phyloP scores from a whole-genome alignment of 2,888 invertebrate species.

The Drosophila seclusa region DNA sequence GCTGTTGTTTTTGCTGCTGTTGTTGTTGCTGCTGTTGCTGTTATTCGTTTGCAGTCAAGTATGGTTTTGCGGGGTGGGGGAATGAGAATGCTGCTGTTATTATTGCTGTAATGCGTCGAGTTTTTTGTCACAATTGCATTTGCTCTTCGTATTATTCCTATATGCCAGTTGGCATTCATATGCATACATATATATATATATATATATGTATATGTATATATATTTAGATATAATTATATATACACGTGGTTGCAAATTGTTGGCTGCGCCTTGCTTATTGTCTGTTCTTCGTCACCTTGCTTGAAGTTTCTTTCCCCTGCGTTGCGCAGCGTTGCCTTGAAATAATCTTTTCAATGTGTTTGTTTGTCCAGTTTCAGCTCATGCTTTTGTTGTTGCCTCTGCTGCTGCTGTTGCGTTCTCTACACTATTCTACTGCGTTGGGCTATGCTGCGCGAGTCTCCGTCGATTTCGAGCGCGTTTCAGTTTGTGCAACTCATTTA shows the following conservation, averaged over 20 bases:
- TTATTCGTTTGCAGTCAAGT: slow-evolving; percentile 12
- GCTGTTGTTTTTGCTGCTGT: slow-evolving; percentile 8
- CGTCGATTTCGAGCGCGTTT: slow-evolving; percentile 48
- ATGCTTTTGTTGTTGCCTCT: slow-evolving; percentile 38
- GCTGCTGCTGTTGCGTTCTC: slow-evolving; percentile 31
- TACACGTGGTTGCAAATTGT: slow-evolving; percentile 49
- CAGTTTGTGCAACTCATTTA: slow-evolving; percentile 48
- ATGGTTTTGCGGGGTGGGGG: slow-evolving; percentile 3
- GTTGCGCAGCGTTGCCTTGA: slow-evolving; percentile 54
- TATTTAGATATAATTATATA: slow-evolving; percentile 16
- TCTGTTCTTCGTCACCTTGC: slow-evolving; percentile 41
- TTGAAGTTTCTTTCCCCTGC: slow-evolving; percentile 48
- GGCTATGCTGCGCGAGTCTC: slow-evolving; percentile 29
- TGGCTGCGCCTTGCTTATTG: slow-evolving; percentile 37
- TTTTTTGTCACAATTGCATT: slow-evolving; percentile 20
- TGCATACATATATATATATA: slow-evolving; percentile 6
- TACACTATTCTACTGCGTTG: slow-evolving; percentile 48
- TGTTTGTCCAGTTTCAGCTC: slow-evolving; percentile 53
- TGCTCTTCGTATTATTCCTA: slow-evolving; percentile 17
- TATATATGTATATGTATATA: slow-evolving; percentile 5
- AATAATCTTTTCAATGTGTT: slow-evolving; percentile 44
- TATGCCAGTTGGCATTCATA: slow-evolving; percentile 25
- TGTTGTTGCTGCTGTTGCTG: slow-evolving; percentile 3
- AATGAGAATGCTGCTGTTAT: slow-evolving; percentile 15
- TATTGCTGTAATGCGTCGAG: slow-evolving; percentile 8